Base-by-base conservation (phyloP, 2,888 invertebrate genomes). In the Cantharis rustica region DNA sequence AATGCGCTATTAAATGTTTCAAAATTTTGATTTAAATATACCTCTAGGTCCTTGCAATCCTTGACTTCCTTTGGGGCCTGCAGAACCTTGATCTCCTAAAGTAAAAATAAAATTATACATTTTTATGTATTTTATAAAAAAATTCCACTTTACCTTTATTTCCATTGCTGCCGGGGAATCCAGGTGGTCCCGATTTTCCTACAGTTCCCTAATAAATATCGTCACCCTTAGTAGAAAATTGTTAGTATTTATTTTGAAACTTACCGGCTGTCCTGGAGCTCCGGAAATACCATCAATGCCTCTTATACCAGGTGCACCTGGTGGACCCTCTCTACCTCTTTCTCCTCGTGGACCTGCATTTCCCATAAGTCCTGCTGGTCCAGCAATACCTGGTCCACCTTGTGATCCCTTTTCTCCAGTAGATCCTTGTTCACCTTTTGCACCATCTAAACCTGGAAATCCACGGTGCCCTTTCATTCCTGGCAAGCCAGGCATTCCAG, bases 401-500 rank as follows among this genome's bases (percentile, higher is more conserved):
- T 89, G 88, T 0, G 91, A 88, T 3, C 95, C 96, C 84, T 95
- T 96, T 81, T 95, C 95, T 23, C 96, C 96, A 3, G 89, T 74
- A 1, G 89, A 85, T 0, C 96, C 96, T 85, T 93, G 93, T 81
- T 96, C 95, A 4, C 96, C 96, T 87, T 96, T 96, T 3, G 92
- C 89, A 0, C 96, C 96, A 84, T 96, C 95, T 75, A 93, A 88
- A 16, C 96, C 96, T 15, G 92, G 92, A 82, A 93, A 95, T 1
- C 96, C 96, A 70, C 95, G 90, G 86, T 96, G 96, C 0, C 96
- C 96, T 88, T 96, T 96, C 0, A 92, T 86, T 2, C 96, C 96
- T 2, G 95, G 95, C 5, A 95, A 88, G 0, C 96, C 96, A 0
- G 95, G 95, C 87, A 94, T 89, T 61, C 96, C 93, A 3, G 92